These are phyloP conservation scores for Plumapathes pennacea DNA, from an alignment of 92 coral and sea anemone species.

Conservation along the genomic window DNA sequence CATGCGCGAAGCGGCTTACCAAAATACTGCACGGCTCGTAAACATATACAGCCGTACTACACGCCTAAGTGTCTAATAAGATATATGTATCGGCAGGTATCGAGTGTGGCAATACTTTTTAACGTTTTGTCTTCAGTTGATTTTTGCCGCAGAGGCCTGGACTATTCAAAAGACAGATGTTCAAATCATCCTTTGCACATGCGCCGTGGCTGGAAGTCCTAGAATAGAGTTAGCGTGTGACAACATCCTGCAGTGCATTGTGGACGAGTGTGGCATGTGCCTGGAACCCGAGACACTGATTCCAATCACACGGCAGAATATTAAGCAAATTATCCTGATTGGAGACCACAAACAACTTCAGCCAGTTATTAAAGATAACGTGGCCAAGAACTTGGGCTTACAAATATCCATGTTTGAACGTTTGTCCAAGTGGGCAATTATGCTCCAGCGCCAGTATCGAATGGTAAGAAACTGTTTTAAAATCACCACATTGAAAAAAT, in stretches of 20 bases:
- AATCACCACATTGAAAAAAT: no score
- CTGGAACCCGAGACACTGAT: constrained; percentile 75
- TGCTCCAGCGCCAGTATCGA: constrained; percentile 64
- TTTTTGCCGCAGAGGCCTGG: constrained; percentile 45
- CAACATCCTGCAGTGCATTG: constrained; percentile 68
- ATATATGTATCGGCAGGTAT: no score
- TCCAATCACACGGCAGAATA: constrained; percentile 61
- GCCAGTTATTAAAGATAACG: constrained; percentile 51
- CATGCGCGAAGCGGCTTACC: no score
- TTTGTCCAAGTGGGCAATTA: constrained; percentile 35
- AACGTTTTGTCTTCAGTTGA: constrained; percentile 23
- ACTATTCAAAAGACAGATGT: constrained; percentile 52
- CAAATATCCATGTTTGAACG: constrained; percentile 76
- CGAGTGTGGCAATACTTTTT: no score
- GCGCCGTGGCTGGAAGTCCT: constrained; percentile 52
- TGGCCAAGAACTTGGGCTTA: constrained; percentile 59
- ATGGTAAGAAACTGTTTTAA: constrained; percentile 75
- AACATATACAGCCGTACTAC: no score
- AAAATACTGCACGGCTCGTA: no score
- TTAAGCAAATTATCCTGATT: constrained; percentile 62
- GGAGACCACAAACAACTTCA: constrained; percentile 86
- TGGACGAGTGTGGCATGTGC: constrained; percentile 87
- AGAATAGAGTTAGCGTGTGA: constrained; percentile 33
- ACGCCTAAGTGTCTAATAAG: no score
- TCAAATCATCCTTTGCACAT: constrained; percentile 62